Evolutionary conservation across 1,140 invertebrate species (phyloP), one percentile per base, ranked within the genome.

Genomic region (Diachasma alloeum): DNA sequence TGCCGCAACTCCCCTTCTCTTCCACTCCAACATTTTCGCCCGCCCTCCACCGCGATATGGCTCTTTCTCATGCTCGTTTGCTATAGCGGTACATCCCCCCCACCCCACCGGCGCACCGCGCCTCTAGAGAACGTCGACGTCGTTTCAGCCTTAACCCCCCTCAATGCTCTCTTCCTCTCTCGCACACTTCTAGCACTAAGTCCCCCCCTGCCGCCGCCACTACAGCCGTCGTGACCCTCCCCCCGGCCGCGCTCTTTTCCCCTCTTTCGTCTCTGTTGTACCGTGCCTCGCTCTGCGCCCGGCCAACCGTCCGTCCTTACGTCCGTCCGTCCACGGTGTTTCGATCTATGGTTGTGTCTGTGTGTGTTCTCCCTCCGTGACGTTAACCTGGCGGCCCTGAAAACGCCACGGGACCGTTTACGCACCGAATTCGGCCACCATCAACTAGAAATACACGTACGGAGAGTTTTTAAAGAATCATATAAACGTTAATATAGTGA

Each of bases 371-470:
- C 39, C 78, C 42, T 80, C 81, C 84, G 85, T 86, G 85, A 88
- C 87, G 87, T 89, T 89, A 87, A 89, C 88, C 87, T 87, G 86
- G 82, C 86, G 87, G 88, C 87, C 87, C 87, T 88, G 86, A 89
- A 88, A 87, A 86, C 81, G 80, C 81, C 53, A 79, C 81, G 82
- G 80, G 82, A 80, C 81, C 75, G 68, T 59, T 22, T 80, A 79
- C 80, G 79, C 80, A 80, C 80, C 83, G 81, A 85, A 85, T 85
- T 87, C 83, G 83, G 81, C 81, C 77, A 81, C 80, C 80, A 78
- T 75, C 72, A 53, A 72, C 75, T 74, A 75, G 78, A 77, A 74
- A 74, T 72, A 72, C 68, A 67, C 46, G 72, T 74, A 59, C 56
- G 44, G 31, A 56, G 0, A 74, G 0, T 67, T 68, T 66, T 68